These are phyloP conservation scores for Peromyscus eremicus DNA, from an alignment of 2,797 vertebrate genomes.

Conservation along the genomic window DNA sequence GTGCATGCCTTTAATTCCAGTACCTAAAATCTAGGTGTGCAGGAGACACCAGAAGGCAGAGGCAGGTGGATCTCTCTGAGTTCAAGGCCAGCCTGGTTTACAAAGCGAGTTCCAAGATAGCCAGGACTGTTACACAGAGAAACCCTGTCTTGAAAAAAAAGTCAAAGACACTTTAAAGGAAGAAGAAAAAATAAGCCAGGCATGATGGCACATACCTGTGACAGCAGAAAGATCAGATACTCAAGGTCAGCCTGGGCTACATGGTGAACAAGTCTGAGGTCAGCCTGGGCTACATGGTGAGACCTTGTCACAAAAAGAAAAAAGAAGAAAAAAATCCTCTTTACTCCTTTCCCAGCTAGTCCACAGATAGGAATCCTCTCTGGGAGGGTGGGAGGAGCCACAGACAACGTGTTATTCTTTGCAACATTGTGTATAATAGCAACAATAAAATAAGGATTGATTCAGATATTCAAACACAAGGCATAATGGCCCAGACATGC, in stretches of 20 bases:
- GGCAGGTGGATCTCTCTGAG: background rate
- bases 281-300: background rate
- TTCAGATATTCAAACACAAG: conserved; percentile 16
- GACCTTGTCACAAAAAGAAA: background rate
- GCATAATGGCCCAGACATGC: background rate
- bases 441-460: background rate
- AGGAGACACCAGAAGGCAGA: background rate
- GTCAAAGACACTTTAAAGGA: conserved; percentile 39
- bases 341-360: background rate
- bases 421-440: background rate
- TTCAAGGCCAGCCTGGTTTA: background rate
- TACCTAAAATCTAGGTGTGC: no score
- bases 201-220: background rate
- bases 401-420: background rate
- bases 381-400: background rate
- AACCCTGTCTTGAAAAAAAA: background rate
- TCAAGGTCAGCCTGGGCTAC: background rate
- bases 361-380: background rate
- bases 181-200: background rate
- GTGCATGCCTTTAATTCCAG: background rate
- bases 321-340: no score
- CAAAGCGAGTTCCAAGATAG: background rate
- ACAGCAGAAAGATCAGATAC: background rate
- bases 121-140: background rate
- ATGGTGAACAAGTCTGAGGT: background rate